phyloP scores from a whole-genome alignment of 2,888 invertebrate species.

The Willowsia nigromaculata region DNA sequence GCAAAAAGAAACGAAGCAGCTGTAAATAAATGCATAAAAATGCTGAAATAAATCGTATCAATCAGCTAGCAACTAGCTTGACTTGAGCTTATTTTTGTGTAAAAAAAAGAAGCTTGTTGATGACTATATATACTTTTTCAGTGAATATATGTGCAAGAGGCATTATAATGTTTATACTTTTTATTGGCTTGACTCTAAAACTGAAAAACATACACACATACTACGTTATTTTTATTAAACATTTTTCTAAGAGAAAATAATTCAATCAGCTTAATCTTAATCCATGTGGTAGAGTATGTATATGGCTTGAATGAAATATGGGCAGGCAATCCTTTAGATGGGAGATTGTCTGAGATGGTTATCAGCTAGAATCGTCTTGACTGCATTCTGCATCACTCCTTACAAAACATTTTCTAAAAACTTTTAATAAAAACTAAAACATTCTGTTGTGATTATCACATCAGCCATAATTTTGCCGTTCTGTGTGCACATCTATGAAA shows the following conservation, averaged over 20 bases:
- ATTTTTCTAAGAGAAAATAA: neutral
- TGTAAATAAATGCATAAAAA: neutral
- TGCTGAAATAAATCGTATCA: conserved; percentile 2
- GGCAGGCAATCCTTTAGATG: neutral
- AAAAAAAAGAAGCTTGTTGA: too few species aligned
- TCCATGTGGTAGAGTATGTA: neutral
- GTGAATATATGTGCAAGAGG: neutral
- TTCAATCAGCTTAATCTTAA: conserved; percentile 17
- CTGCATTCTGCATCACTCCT: neutral
- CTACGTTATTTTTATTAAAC: neutral
- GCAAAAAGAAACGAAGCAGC: neutral
- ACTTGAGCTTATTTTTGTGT: neutral
- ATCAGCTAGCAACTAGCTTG: conserved; percentile 9
- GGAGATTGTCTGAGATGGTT: neutral
- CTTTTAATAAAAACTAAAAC: too few species aligned
- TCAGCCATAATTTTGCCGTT: too few species aligned
- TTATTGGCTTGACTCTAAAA: neutral
- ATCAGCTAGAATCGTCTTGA: neutral
- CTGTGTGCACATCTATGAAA: too few species aligned
- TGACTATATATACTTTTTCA: neutral
- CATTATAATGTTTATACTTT: too few species aligned
- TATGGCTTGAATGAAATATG: neutral
- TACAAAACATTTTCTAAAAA: too few species aligned
- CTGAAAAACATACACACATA: neutral
- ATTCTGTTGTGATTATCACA: too few species aligned